Evolutionary conservation across 2,113 vertebrate species (phyloP), one percentile per base, ranked within the genome.

Genomic region (Mus spicilegus): DNA sequence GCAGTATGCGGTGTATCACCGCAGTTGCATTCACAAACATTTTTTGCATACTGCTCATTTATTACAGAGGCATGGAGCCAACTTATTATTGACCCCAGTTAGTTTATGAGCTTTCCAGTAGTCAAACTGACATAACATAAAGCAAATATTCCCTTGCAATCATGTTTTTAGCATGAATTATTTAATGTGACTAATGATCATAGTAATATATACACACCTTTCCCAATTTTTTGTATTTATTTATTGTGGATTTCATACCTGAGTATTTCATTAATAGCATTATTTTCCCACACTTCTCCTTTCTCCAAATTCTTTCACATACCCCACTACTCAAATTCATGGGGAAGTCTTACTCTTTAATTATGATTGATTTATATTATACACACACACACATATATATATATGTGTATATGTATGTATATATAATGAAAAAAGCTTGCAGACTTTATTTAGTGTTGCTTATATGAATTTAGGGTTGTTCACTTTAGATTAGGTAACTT

Each of bases 31-130:
- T 76, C 56, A 58, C 49, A 54, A 10, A 54, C 76, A 19, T 78
- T 51, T 49, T 7, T 78, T 78, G 49, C 28, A 33, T 54, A 56
- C 0, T 69, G 2, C 28, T 5, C 0, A 1, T 0, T 36, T 16
- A 8, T 28, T 7, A 13, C 28, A 26, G 13, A 72, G 33, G 19
- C 51, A 42, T 9, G 0, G 8, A 67, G 0, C 22, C 33, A 10
- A 85, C 20, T 80, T 17, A 36, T 39, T 39, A 42, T 24, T 89
- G 8, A 91, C 9, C 65, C 67, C 3, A 73, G 7, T 33, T 81
- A 58, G 24, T 80, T 67, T 86, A 3, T 58, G 1, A 69, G 14
- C 12, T 10, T 8, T 6, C 3, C 1, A 63, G 3, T 87, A 24
- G 7, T 90, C 72, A 86, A 39, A 36, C 0, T 39, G 8, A 86